A percentile compares a stretch with the other conserved stretches of the same genome.
Evolutionary conservation across 2,113 vertebrate species (phyloP).

Genomic region (Gymnorhina tibicen): DNA sequence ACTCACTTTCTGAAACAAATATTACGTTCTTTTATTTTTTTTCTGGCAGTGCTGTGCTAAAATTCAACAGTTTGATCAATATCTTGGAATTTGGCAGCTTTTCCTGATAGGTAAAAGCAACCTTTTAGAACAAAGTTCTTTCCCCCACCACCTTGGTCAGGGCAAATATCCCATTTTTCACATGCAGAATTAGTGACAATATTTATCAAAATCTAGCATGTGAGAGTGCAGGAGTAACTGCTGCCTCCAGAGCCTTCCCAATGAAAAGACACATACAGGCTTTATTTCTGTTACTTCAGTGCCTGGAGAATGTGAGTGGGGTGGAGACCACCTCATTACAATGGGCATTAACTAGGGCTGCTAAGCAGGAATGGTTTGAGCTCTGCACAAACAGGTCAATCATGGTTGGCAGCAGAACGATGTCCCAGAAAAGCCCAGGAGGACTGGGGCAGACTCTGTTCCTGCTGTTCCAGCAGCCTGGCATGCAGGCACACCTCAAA

Average conservation of each 20-base stretch:
- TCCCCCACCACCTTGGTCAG: fast-evolving
- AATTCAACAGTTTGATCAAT: neutral
- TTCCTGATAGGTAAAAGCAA: neutral
- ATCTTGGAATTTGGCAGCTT: neutral
- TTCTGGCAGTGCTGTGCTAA: neutral
- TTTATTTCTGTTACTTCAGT: neutral
- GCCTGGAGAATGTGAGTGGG: neutral
- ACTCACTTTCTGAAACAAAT: neutral
- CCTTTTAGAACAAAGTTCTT: neutral
- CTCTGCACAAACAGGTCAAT: neutral
- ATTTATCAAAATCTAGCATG: neutral
- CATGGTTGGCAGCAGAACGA: neutral
- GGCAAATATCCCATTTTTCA: neutral
- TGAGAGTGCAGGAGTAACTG: neutral
- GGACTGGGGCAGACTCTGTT: neutral
- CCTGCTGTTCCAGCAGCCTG: neutral
- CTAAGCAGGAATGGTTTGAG: neutral
- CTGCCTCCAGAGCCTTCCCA: neutral
- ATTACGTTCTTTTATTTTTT: neutral
- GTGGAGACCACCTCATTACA: neutral
- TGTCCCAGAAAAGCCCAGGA: neutral
- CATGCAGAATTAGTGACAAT: neutral
- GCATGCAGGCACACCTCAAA: neutral
- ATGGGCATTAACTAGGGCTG: neutral
- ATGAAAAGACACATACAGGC: neutral